These are phyloP conservation scores for Alca torda DNA, from an alignment of 2,797 vertebrate species.

Conservation along the genomic window DNA sequence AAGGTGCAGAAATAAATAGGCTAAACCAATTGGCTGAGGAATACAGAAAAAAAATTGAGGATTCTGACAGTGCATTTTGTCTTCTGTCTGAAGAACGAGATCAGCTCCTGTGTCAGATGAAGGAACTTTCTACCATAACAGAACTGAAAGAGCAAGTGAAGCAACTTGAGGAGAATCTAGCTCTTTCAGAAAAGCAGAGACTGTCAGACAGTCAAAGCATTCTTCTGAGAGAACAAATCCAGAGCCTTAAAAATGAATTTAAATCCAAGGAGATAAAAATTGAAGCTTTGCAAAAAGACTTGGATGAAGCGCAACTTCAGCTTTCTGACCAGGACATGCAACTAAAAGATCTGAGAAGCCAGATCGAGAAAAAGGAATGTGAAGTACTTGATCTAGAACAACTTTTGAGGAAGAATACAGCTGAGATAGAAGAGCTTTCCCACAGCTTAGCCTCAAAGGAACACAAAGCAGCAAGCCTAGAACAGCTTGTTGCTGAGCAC, in stretches of 20 bases:
- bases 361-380: slow-evolving; percentile 80
- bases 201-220: slow-evolving; percentile 74
- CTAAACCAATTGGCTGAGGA: slow-evolving; percentile 77
- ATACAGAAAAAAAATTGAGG: slow-evolving; percentile 77
- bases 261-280: slow-evolving; percentile 86
- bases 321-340: slow-evolving; percentile 80
- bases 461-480: slow-evolving; percentile 59
- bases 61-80: slow-evolving; percentile 64
- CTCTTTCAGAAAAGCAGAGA: slow-evolving; percentile 73
- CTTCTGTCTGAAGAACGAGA: slow-evolving; percentile 77
- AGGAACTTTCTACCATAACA: slow-evolving; percentile 67
- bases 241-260: slow-evolving; percentile 80
- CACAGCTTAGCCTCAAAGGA: slow-evolving; percentile 68
- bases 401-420: slow-evolving; percentile 73
- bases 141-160: slow-evolving; percentile 75
- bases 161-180: slow-evolving; percentile 73
- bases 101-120: slow-evolving; percentile 65
- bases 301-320: slow-evolving; percentile 76
- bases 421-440: slow-evolving; percentile 77
- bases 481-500: slow-evolving; percentile 76
- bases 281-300: slow-evolving; percentile 80
- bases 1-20: slow-evolving; percentile 76
- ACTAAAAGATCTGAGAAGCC: slow-evolving; percentile 77
- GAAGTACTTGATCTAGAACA: slow-evolving; percentile 74
- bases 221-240: slow-evolving; percentile 84